Conservation (phyloP, 2,797 vertebrate species). For the Hypotaenidia okinawae region DNA sequence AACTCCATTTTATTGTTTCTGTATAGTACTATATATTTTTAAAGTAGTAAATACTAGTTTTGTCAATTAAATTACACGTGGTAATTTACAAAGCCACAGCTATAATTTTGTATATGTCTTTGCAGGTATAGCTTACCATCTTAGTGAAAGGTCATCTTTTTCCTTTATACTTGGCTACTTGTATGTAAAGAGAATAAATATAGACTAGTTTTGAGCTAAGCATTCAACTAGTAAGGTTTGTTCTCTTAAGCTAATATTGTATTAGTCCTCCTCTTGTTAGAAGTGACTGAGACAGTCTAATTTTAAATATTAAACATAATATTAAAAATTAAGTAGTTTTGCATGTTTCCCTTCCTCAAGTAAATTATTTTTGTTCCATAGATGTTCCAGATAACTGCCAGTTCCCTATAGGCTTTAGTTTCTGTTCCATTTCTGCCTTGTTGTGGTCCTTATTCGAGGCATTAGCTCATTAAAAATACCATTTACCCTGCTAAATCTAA, state of each 20-base stretch:
- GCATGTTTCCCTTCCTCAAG: not conserved
- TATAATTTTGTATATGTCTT: not conserved
- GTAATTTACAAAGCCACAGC: not conserved
- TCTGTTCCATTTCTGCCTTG: not conserved
- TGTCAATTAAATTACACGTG: not conserved
- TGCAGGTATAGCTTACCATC: not conserved
- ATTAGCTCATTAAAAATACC: not conserved
- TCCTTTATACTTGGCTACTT: not conserved
- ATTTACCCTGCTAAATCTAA: not conserved
- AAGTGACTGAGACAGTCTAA: not conserved
- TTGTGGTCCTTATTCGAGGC: not conserved
- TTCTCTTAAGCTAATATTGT: slow-evolving; percentile 7
- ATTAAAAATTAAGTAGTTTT: slow-evolving; percentile 36
- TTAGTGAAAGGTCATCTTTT: not conserved
- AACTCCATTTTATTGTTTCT: not conserved
- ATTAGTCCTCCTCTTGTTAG: not conserved
- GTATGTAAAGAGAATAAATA: not conserved
- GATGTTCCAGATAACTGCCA: not conserved
- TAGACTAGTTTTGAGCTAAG: not conserved
- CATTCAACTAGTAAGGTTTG: not conserved
- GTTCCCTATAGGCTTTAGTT: not conserved
- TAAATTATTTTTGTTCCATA: not conserved
- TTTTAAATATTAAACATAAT: slow-evolving; percentile 48
- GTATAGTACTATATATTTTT: not conserved
- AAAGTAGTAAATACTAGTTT: not conserved